Evolutionary conservation across 2,888 invertebrate genomes (phyloP), one percentile per base, ranked within the genome.

Genomic region (Zhengitettix transpicula): DNA sequence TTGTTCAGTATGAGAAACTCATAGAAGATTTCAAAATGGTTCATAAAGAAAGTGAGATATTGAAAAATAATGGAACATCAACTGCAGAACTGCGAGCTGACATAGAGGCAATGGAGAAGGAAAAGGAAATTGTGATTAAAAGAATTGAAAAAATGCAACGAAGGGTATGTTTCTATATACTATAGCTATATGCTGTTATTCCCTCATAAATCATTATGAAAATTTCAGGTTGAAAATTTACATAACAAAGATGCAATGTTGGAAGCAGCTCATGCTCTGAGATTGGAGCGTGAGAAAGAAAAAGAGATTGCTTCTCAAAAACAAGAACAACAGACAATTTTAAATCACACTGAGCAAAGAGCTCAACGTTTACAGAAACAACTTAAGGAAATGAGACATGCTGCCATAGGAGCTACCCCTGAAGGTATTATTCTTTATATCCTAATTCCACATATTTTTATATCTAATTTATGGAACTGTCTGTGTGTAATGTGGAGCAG

Each of bases 81-180:
- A 79, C 82, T 1, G 78, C 82, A 3, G 93, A 93, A 74, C 81
- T 94, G 61, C 83, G 89, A 66, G 83, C 85, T 65, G 93, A 93
- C 70, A 83, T 92, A 58, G 82, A 84, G 66, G 84, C 88, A 63
- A 91, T 92, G 88, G 89, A 89, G 64, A 83, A 87, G 58, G 93
- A 94, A 71, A 82, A 85, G 69, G 88, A 89, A 67, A 85, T 88
- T 66, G 81, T 89, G 70, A 71, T 69, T 64, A 78, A 78, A 67
- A 78, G 81, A 70, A 77, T 82, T 60, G 80, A 82, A 66, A 74
- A 78, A 67, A 72, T 79, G 52, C 77, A 78, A 62, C 71, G 76
- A 64, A 79, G 78, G 72, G 79, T 78, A 59, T 55, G 44, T 56
- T 40, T 28, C n/a, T 56, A 7, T 28, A n/a, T 51, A 16, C 12